These are phyloP conservation scores for Tetragonula clypearis DNA, from an alignment of 1,140 invertebrate species.

Conservation along the genomic window DNA sequence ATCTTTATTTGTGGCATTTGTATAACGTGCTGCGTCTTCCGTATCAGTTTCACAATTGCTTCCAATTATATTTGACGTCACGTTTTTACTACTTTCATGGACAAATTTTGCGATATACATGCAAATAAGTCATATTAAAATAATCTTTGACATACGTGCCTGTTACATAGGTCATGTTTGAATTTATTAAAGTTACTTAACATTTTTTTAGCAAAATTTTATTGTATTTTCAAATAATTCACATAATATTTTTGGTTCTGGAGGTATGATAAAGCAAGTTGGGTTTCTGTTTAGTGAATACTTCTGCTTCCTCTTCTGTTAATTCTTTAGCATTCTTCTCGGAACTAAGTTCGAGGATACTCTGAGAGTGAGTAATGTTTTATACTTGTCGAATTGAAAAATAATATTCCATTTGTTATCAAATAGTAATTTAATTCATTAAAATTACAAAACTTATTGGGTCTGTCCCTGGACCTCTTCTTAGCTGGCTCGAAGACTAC, in stretches of 20 bases:
- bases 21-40: no score
- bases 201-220: conserved; percentile 19
- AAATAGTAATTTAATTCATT: conserved; percentile 45
- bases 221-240: conserved; percentile 28
- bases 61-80: no score
- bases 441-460: conserved; percentile 85
- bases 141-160: background rate
- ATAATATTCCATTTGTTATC: background rate
- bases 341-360: no score
- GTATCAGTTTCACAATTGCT: no score
- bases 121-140: no score
- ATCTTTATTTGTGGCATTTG: no score
- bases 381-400: background rate
- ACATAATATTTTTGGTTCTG: conserved; percentile 55
- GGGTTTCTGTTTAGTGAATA: no score
- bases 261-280: no score
- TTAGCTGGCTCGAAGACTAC: conserved; percentile 88
- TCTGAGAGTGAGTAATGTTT: conserved; percentile 60
- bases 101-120: no score
- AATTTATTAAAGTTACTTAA: conserved; percentile 6
- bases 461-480: conserved; percentile 87
- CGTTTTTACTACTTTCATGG: no score
- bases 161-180: background rate
- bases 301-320: no score
- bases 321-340: no score